These are phyloP conservation scores for Ectropis crepuscularia DNA, from an alignment of 2,888 invertebrate genomes.

Conservation along the genomic window DNA sequence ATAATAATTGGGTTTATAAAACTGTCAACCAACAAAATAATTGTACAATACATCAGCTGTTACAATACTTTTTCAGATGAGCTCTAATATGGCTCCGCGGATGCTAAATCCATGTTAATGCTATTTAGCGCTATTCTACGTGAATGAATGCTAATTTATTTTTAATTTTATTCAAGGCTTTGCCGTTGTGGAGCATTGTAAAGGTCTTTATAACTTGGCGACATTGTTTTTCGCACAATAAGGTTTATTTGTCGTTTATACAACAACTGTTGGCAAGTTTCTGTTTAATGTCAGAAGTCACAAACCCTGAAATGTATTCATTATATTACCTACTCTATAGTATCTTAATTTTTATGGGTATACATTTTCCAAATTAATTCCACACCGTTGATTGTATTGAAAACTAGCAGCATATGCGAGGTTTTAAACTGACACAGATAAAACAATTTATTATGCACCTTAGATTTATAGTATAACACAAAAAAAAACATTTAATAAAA, in stretches of 20 bases:
- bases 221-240: slow-evolving; percentile 30
- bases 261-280: slow-evolving; percentile 5
- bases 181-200: slow-evolving; percentile 10
- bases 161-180: slow-evolving; percentile 30
- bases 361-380: no score
- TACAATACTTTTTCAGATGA: slow-evolving; percentile 12
- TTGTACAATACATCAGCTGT: slow-evolving; percentile 4
- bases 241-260: slow-evolving; percentile 11
- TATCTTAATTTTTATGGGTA: no score
- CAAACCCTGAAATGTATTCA: neutral
- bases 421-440: no score
- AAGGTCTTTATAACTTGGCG: slow-evolving; percentile 17
- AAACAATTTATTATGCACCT: no score
- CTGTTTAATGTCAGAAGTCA: slow-evolving; percentile 2
- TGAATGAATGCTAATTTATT: slow-evolving; percentile 27
- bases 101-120: slow-evolving; percentile 19
- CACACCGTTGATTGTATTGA: no score
- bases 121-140: slow-evolving; percentile 21
- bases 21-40: no score
- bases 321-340: no score
- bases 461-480: no score
- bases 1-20: no score
- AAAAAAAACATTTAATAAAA: no score
- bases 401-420: no score
- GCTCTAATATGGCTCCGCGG: slow-evolving; percentile 13